Base-by-base conservation (phyloP, 2,888 invertebrate genomes). In the Blastobasis lacticolella region DNA sequence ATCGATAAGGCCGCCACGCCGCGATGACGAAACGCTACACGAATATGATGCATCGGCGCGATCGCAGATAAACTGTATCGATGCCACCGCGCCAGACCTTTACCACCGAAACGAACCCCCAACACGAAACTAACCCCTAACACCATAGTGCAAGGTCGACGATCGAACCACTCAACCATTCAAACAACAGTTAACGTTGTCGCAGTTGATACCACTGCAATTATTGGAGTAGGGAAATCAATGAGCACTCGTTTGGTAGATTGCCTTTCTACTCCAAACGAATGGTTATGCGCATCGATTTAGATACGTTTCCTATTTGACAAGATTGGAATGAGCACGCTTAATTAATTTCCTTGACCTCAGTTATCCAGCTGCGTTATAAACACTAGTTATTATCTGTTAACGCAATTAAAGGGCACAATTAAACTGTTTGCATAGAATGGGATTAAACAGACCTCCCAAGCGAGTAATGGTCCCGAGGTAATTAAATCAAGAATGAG, bases 11-110 rank as follows among this genome's bases (percentile, higher is more conserved):
- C 23, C 23, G 23, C 65, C 75, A 78, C 78, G 62, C 69, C 66
- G 73, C 62, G 71, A 71, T 80, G 81, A 84, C 81, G 83, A 81
- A 82, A 82, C 78, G 68, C 72, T 75, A 75, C 69, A 78, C 84
- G 81, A 84, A 83, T 81, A 84, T 87, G 85, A 87, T 86, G 84
- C 74, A 87, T 86, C 69, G 81, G 71, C 69, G 66, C 72, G 83
- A 83, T 81, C 69, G 52, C 53, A 67, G 83, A 85, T 84, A 79
- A 67, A 65, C 62, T 59, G 65, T 58, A 62, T 67, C 65, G 64
- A 73, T 67, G 69, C 58, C 64, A 69, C 68, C 69, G 67, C 23
- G 23, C 23, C 23, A 23, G 23, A 23, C 23, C 23, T 23, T 23
- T 23, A 23, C 23, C 23, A 23, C 23, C 23, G 23, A 23, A 23